Conservation (phyloP, 2,797 vertebrate genomes). For the Prionace glauca region DNA sequence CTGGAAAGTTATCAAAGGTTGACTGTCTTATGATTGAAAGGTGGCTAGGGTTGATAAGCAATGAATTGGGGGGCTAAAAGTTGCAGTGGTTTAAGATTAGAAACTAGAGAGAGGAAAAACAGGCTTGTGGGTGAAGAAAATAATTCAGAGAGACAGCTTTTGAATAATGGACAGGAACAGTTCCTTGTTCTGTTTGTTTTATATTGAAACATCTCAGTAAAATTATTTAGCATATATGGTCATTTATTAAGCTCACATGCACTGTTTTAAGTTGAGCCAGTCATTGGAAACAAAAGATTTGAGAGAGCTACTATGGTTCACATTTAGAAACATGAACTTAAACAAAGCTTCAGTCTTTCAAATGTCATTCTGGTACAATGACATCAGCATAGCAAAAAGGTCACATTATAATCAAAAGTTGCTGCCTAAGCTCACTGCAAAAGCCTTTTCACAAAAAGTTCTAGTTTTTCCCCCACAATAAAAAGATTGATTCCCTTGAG, state of each 20-base stretch:
- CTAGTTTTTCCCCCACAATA: not conserved
- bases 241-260: not conserved
- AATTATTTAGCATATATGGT: not conserved
- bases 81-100: not conserved
- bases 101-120: not conserved
- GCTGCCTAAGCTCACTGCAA: slow-evolving; percentile 11
- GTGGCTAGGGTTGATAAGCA: not conserved
- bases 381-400: slow-evolving; percentile 16
- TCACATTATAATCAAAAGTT: slow-evolving; percentile 26
- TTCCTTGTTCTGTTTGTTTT: not conserved
- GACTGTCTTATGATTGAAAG: not conserved
- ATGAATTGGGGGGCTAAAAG: not conserved
- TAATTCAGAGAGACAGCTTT: not conserved
- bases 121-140: not conserved
- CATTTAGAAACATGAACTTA: not conserved
- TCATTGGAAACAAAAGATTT: not conserved
- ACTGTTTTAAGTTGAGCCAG: not conserved
- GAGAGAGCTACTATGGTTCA: not conserved
- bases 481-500: not conserved
- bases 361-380: not conserved
- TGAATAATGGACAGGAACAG: not conserved
- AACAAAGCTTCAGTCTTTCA: slow-evolving; percentile 20
- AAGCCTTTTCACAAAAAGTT: slow-evolving; percentile 15
- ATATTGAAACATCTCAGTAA: not conserved
- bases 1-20: slow-evolving; percentile 24